Evolutionary conservation across 1,140 invertebrate genomes (phyloP), one percentile per base, ranked within the genome.

Genomic region (Pseudomyrmex dendroicus): DNA sequence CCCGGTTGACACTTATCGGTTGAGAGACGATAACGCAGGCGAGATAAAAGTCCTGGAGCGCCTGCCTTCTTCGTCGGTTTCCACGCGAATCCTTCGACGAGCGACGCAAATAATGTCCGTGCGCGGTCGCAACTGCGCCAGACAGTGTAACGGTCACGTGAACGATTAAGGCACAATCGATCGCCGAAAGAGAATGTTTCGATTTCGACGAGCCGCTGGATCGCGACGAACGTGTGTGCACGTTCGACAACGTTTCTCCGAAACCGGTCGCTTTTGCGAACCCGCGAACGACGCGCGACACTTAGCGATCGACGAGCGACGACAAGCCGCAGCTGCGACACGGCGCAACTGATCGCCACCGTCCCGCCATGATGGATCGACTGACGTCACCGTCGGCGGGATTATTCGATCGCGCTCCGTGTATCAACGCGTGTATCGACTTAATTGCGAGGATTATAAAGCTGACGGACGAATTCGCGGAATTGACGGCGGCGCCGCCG

Each of bases 361-460:
- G 1, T 22, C 17, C 46, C 61, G 73, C 76, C 76, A 80, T 80
- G 66, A 80, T 61, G 66, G 2, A 72, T 80, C 56, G 10, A 0
- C 54, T 46, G 76, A 78, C 76, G 76, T 80, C 76, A 72, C 44
- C 13, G 15, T 61, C 72, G 76, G 76, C 76, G 76, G 76, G 76
- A 80, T 1, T 59, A 72, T 80, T 80, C 44, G 10, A 80, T 48
- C 57, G 46, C 44, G 20, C 22, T 25, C 7, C 8, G 35, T 44
- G 25, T 78, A 13, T 46, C 35, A 50, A 44, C 12, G n/a, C 56
- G 25, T 15, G 25, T 2, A 54, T 2, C 17, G 20, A 10, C 35
- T 78, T 68, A 57, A 68, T 68, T n/a, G 15, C 13, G 64, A 57
- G 35, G 20, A 78, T 66, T 68, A 64, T 0, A 15, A 2, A 2